phyloP scores from a whole-genome alignment of 2,888 invertebrate genomes.

The Scelioninae gen. 2 region DNA sequence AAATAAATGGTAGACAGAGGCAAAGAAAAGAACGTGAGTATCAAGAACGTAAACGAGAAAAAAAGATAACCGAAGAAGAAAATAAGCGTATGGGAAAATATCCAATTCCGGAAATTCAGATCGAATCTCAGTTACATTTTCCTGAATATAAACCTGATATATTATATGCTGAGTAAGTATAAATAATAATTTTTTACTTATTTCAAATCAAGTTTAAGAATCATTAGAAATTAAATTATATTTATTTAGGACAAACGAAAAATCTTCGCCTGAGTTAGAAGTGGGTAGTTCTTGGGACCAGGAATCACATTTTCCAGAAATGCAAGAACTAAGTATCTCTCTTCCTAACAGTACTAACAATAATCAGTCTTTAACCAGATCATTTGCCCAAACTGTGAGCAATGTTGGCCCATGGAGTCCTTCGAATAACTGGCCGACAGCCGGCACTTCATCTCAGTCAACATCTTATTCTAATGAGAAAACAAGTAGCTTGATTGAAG shows the following conservation, averaged over 20 bases:
- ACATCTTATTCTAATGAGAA: background rate
- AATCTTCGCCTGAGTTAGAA: constrained; percentile 19
- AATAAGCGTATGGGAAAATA: constrained; percentile 83
- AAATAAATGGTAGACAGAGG: constrained; percentile 83
- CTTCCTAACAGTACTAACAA: background rate
- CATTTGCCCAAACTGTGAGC: constrained; percentile 48
- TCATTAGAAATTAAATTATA: background rate
- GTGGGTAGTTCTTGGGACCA: background rate
- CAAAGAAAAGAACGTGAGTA: constrained; percentile 83
- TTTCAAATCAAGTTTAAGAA: background rate
- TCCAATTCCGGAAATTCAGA: constrained; percentile 79
- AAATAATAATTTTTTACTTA: background rate
- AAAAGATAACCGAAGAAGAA: constrained; percentile 84
- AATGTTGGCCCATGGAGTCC: constrained; percentile 3
- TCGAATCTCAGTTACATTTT: constrained; percentile 77
- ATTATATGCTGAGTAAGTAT: constrained; percentile 37
- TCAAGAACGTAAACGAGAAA: constrained; percentile 88
- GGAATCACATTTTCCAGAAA: background rate
- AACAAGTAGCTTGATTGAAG: constrained; percentile 2
- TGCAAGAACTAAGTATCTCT: background rate
- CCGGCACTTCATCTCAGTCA: constrained; percentile 32
- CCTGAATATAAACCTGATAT: constrained; percentile 46
- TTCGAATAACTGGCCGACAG: constrained; percentile 24
- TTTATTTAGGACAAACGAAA: constrained; percentile 15
- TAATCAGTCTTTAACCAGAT: constrained; percentile 33